These are phyloP conservation scores for Drosophila prolongata DNA, from an alignment of 2,888 invertebrate genomes.

Conservation along the genomic window DNA sequence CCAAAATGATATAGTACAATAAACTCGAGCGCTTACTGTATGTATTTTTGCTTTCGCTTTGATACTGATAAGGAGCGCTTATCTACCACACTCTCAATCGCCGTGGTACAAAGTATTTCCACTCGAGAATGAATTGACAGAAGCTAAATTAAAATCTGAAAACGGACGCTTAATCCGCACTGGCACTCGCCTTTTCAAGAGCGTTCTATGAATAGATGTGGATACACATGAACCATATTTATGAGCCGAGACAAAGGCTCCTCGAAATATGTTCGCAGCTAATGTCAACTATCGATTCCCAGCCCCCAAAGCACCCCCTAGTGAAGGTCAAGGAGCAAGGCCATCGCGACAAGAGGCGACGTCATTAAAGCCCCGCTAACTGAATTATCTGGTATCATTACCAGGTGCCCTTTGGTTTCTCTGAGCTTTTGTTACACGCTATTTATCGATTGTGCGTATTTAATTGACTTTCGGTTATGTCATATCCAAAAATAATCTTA, in stretches of 20 bases:
- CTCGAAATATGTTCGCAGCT: slow-evolving; percentile 45
- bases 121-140: slow-evolving; percentile 34
- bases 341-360: slow-evolving; percentile 8
- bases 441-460: slow-evolving; percentile 16
- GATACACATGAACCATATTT: slow-evolving; percentile 29
- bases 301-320: slow-evolving; percentile 1
- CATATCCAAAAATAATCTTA: slow-evolving; percentile 3
- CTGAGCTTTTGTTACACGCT: slow-evolving; percentile 2
- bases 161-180: slow-evolving; percentile 23
- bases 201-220: slow-evolving; percentile 55
- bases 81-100: slow-evolving; percentile 28
- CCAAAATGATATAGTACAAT: too few species aligned
- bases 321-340: slow-evolving; percentile 63
- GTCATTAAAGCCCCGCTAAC: slow-evolving; percentile 37
- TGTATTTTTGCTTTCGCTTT: slow-evolving; percentile 21
- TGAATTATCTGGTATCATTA: slow-evolving; percentile 36
- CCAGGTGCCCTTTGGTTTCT: slow-evolving; percentile 9
- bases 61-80: slow-evolving; percentile 36
- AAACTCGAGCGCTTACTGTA: slow-evolving; percentile 9
- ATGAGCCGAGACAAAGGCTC: slow-evolving; percentile 24
- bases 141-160: slow-evolving; percentile 20
- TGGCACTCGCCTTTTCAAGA: background rate
- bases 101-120: slow-evolving; percentile 48
- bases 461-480: slow-evolving; percentile 1
- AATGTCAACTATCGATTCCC: slow-evolving; percentile 71